Evolutionary conservation across 2,113 vertebrate genomes (phyloP).

Genomic region (Triplophysa tibetana): DNA sequence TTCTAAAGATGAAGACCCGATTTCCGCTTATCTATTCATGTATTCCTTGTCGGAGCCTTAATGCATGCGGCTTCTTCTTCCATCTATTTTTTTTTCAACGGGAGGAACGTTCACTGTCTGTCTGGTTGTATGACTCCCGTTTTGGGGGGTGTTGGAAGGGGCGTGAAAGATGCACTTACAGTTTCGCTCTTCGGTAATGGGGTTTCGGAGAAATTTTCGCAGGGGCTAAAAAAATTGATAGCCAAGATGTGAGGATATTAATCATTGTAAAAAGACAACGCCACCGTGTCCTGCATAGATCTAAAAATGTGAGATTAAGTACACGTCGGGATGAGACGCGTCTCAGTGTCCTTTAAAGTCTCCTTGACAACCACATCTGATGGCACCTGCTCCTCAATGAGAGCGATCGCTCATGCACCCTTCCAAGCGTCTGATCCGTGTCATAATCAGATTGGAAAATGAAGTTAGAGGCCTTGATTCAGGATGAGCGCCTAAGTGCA

Average conservation of each 20-base stretch:
- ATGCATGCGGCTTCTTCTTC: constrained; percentile 44
- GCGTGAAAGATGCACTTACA: constrained; percentile 40
- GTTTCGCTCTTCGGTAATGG: constrained; percentile 51
- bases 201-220: constrained; percentile 51
- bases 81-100: constrained; percentile 34
- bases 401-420: not conserved
- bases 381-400: not conserved
- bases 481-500: constrained; percentile 24
- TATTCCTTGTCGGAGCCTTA: constrained; percentile 47
- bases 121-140: constrained; percentile 40
- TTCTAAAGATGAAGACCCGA: constrained; percentile 42
- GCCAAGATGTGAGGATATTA: constrained; percentile 57
- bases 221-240: constrained; percentile 61
- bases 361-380: not conserved
- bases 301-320: constrained; percentile 56
- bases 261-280: constrained; percentile 66
- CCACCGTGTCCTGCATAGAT: constrained; percentile 41
- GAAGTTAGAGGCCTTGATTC: constrained; percentile 6
- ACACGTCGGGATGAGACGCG: constrained; percentile 8
- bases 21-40: constrained; percentile 48
- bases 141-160: constrained; percentile 35
- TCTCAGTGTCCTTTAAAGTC: constrained; percentile 15
- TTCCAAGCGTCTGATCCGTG: not conserved
- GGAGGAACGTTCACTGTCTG: not conserved
- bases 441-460: constrained; percentile 35